Base-by-base conservation (phyloP, 2,888 invertebrate genomes). In the Volucella bombylans region DNA sequence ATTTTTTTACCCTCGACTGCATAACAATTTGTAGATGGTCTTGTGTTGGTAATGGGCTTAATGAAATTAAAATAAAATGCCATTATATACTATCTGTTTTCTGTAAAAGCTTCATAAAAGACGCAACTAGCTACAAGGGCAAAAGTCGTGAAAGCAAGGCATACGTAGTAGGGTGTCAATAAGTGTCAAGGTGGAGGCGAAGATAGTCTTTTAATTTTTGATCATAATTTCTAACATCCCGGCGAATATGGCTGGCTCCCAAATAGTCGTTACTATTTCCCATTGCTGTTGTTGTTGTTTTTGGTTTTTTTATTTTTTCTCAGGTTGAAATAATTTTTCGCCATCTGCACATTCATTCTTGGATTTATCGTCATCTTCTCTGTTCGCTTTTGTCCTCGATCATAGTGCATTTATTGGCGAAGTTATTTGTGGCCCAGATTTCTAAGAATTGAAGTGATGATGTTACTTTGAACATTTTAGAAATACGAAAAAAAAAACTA, bases 381-480 rank as follows among this genome's bases (percentile, higher is more conserved):
- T 11, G 2, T 45, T 15, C 47, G 43, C 54, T 67, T 23, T 67
- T 50, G 14, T 38, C 14, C 39, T 49, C 38, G 23, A 77, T 49
- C 39, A 55, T 54, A 64, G 12, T 74, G 74, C 74, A 74, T 65
- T 57, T 65, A 65, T 62, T 31, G 4, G 55, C 41, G 49, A 31
- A 31, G 55, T 14, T 74, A 65, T 65, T 65, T 57, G 23, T 65
- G 47, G 74, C 14, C 49, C 79, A 86, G 73, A 88, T 88, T 90
- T 90, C 90, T 88, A 87, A 88, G 90, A 90, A 90, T 90, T 89
- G 88, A 90, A 90, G 90, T 89, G 90, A 90, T 73, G 73, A 73
- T 73, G 73, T 64, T 68, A 68, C 68, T 55, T 68, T n/a, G 14
- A 31, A 52, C 45, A 43, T 55, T 14, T 45, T 15, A 54, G 23